phyloP scores from a whole-genome alignment of 37 sponge, comb jelly and placozoan genomes.

The Petrosia ficiformis region DNA sequence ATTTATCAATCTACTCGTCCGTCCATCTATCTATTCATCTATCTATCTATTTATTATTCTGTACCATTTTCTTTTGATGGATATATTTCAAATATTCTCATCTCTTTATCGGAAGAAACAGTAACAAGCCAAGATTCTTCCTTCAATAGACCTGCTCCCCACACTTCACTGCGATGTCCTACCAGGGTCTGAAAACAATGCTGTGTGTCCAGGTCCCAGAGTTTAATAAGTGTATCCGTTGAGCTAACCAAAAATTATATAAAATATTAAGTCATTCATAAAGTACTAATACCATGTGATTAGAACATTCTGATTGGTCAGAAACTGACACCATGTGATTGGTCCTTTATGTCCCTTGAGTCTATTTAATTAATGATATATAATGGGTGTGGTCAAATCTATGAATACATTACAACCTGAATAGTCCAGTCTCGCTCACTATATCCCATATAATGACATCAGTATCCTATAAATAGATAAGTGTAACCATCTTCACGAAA shows the following conservation, averaged over 20 bases:
- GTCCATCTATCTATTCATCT: too few relatives aligned
- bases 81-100: constrained; percentile 50
- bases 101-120: constrained; percentile 46
- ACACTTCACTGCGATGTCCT: constrained; percentile 71
- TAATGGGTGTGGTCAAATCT: not conserved
- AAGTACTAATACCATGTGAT: constrained; percentile 62
- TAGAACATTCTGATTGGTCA: constrained; percentile 48
- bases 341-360: constrained; percentile 91
- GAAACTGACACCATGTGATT: constrained; percentile 59
- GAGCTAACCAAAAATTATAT: constrained; percentile 69
- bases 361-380: constrained; percentile 8
- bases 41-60: too few relatives aligned
- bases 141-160: constrained; percentile 37
- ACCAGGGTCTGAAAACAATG: constrained; percentile 92
- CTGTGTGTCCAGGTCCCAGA: constrained; percentile 94
- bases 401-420: constrained; percentile 20
- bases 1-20: too few relatives aligned
- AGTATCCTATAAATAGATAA: constrained; percentile 58
- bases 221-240: constrained; percentile 84
- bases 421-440: constrained; percentile 78
- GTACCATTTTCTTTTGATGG: too few relatives aligned
- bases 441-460: constrained; percentile 94
- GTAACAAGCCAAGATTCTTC: constrained; percentile 57
- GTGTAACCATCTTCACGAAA: not conserved
- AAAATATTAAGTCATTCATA: not conserved